phyloP scores from a whole-genome alignment of 2,113 vertebrate species.

The Pituophis catenifer region DNA sequence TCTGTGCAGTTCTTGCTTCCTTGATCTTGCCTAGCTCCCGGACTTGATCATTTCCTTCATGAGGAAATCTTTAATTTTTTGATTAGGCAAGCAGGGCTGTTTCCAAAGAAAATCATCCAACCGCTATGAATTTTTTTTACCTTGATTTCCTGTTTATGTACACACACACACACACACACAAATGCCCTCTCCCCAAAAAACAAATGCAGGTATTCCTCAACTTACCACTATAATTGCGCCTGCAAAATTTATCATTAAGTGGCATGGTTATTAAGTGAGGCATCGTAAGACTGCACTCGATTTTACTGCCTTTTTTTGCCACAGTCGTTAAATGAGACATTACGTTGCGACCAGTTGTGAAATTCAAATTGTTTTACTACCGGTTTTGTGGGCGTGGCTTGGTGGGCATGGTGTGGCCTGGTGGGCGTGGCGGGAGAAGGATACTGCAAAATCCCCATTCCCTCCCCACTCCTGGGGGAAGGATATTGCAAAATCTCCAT shows the following conservation, averaged over 20 bases:
- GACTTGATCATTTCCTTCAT: neutral
- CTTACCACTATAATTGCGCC: neutral
- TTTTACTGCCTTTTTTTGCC: neutral
- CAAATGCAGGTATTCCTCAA: neutral
- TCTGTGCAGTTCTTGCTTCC: neutral
- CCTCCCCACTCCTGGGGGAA: no score
- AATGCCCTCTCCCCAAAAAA: no score
- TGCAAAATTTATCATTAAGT: neutral
- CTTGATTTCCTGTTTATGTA: neutral
- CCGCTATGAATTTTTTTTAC: constrained; percentile 3
- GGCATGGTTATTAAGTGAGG: neutral
- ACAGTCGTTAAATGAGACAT: neutral
- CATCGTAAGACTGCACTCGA: neutral
- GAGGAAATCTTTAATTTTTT: neutral
- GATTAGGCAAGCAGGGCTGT: neutral
- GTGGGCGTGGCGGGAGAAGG: no score
- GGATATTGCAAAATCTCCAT: no score
- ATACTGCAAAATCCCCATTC: no score
- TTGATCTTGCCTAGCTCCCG: neutral
- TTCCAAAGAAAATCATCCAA: neutral
- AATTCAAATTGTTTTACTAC: no score
- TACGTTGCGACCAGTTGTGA: neutral
- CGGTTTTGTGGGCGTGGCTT: no score
- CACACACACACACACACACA: neutral
- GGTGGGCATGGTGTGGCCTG: no score